Conservation (phyloP, 2,797 vertebrate species). For the Scolopax rusticola region DNA sequence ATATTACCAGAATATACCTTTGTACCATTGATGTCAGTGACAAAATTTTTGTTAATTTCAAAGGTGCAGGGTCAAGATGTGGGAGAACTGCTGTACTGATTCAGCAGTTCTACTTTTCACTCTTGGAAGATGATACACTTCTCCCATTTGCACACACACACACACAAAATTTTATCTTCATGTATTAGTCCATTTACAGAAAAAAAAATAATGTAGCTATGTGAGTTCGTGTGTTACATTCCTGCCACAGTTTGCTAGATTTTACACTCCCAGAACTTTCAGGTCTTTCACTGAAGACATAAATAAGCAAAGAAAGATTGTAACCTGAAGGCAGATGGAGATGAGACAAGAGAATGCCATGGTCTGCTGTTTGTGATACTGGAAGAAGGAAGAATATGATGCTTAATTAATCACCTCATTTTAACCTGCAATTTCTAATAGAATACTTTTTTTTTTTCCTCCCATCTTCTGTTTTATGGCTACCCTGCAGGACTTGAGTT, state of each 20-base stretch:
- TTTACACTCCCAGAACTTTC: not conserved
- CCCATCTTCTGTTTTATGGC: not conserved
- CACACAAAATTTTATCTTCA: not conserved
- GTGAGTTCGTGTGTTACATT: not conserved
- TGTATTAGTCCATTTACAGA: not conserved
- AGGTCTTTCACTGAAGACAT: not conserved
- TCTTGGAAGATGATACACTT: not conserved
- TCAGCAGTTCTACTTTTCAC: not conserved
- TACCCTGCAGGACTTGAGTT: not conserved
- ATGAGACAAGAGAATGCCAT: not conserved
- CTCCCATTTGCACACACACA: not conserved
- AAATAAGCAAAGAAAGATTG: not conserved
- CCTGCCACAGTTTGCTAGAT: not conserved
- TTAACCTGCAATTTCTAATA: not conserved
- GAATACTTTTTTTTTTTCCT: not conserved
- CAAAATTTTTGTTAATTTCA: not conserved
- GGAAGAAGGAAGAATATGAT: not conserved
- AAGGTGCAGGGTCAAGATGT: not conserved
- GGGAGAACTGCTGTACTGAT: not conserved
- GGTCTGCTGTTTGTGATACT: not conserved
- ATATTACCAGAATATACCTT: not conserved
- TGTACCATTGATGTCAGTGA: not conserved
- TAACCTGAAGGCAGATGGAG: not conserved
- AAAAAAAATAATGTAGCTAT: not conserved
- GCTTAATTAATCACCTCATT: not conserved